Evolutionary conservation across 2,797 vertebrate genomes (phyloP), one percentile per base, ranked within the genome.

Genomic region (Staurois parvus): DNA sequence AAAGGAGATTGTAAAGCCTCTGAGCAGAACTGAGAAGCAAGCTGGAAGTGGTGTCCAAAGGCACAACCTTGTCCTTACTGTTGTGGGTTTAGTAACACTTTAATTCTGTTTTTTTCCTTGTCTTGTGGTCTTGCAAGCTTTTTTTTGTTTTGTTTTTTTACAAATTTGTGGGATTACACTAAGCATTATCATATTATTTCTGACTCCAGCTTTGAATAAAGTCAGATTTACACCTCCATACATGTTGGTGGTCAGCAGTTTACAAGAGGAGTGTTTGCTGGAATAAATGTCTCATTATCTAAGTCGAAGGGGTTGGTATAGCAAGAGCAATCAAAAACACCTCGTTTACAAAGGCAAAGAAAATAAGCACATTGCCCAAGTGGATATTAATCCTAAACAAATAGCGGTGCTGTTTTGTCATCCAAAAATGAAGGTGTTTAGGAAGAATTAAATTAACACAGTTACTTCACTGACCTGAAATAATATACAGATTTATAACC

Each of bases 401-500:
- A 81, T 86, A 77, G 66, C n/a, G 48, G 72, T 77, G 66, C 84
- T 86, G 84, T 76, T 86, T 86, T 82, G 76, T 86, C 79, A 86
- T 76, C 69, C 66, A 75, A 81, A 80, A 81, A 76, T 69, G 17
- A 68, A 81, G 48, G 74, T 86, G 84, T 81, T 86, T 86, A 86
- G 84, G 84, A 86, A 76, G 84, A 86, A 86, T 86, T 86, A 81
- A 76, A 86, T 86, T 86, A 86, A 62, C 84, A 86, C 79, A 86
- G 81, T 85, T 81, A 81, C 79, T 81, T 56, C 48, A 77, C 29
- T 86, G 84, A 86, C 84, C 79, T 86, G 73, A 76, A 76, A 81
- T 77, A 81, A 86, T 86, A 86, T 81, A 86, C 84, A 81, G 64
- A 81, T 81, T 62, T 86, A 73, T 76, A 76, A 81, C 84, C 79